Evolutionary conservation across 2,113 vertebrate species (phyloP), one percentile per base, ranked within the genome.

Genomic region (Penelope pileata): DNA sequence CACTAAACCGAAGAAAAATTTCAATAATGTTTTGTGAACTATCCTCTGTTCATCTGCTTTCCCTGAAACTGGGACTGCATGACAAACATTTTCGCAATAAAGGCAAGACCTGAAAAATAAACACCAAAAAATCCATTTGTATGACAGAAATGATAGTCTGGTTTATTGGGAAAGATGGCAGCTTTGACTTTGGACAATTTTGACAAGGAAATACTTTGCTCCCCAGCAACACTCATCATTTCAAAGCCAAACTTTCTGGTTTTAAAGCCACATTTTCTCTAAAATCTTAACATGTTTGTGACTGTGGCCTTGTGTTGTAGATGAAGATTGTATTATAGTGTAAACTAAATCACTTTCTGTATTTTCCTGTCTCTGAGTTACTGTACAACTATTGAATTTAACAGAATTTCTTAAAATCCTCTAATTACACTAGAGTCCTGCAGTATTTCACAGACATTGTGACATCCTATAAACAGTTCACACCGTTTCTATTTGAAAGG

Each of bases 1-100:
- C 91, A 99, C 96, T 78, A 99, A 96, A 94, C 98, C 98, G 50
- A 98, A 96, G 78, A 98, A 96, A 97, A 99, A 98, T 81, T 97
- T 98, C 95, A 99, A 94, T 51, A 99, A 93, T 81, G 97, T 95
- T 90, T 96, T 95, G 78, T 99, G 95, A 95, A 99, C 97, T n/a
- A 94, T 66, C 66, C 98, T 98, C 87, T 98, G 97, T 60, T 98
- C 98, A 91, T 97, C 97, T 91, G 63, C 90, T 70, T 85, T 96
- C 90, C 88, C 97, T 58, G 98, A 98, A 95, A 96, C 96, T 73
- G 97, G 97, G 51, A 98, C 96, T 62, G 94, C 94, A 96, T 99
- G 99, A 98, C 99, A 99, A 95, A 98, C 96, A 72, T 45, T 78
- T 93, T 96, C 88, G 54, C 91, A 96, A 88, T 96, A 95, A 92